Percentiles rank a stretch among this genome's conserved stretches.
Conservation (phyloP, 2,797 vertebrate species). For the Coregonus sp. region DNA sequence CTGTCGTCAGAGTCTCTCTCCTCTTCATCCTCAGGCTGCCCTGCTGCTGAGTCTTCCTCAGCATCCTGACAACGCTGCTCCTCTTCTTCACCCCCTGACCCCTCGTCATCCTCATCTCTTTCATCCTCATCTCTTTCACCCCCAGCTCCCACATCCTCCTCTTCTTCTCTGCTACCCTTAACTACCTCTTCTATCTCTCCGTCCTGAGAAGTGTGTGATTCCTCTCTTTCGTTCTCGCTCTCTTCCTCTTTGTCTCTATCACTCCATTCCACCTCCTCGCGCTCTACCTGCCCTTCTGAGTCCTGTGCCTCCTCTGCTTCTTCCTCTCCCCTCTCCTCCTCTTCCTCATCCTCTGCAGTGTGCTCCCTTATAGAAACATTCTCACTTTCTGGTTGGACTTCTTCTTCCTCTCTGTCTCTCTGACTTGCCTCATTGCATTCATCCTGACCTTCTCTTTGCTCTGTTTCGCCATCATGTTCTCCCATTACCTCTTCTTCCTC, state of each 20-base stretch:
- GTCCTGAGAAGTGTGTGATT: slow-evolving; percentile 34
- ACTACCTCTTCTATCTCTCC: slow-evolving; percentile 29
- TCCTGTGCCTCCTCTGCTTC: slow-evolving; percentile 22
- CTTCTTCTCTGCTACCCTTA: slow-evolving; percentile 20
- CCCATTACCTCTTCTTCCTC: slow-evolving; percentile 5
- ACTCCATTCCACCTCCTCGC: slow-evolving; percentile 3
- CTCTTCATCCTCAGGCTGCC: slow-evolving; percentile 35
- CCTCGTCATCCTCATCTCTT: slow-evolving; percentile 21
- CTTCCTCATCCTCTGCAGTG: slow-evolving; percentile 3
- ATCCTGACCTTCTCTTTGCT: slow-evolving; percentile 10
- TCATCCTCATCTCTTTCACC: slow-evolving; percentile 22
- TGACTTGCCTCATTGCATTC: slow-evolving; percentile 5
- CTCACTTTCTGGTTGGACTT: slow-evolving; percentile 8
- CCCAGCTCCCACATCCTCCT: slow-evolving; percentile 8
- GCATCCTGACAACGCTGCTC: slow-evolving; percentile 16
- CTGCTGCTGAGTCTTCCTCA: slow-evolving; percentile 3
- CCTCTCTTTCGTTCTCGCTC: slow-evolving; percentile 8
- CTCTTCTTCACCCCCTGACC: slow-evolving; percentile 12
- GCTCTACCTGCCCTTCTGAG: slow-evolving; percentile 22
- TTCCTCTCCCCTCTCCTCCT: slow-evolving; percentile 12
- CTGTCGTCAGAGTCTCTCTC: slow-evolving; percentile 64
- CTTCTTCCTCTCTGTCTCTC: slow-evolving; percentile 37
- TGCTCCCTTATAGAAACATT: slow-evolving; percentile 3
- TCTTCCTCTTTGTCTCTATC: not conserved
- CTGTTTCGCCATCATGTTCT: slow-evolving; percentile 1